Evolutionary conservation across 1,140 invertebrate genomes (phyloP).

Genomic region (Scaptomyza hsui): DNA sequence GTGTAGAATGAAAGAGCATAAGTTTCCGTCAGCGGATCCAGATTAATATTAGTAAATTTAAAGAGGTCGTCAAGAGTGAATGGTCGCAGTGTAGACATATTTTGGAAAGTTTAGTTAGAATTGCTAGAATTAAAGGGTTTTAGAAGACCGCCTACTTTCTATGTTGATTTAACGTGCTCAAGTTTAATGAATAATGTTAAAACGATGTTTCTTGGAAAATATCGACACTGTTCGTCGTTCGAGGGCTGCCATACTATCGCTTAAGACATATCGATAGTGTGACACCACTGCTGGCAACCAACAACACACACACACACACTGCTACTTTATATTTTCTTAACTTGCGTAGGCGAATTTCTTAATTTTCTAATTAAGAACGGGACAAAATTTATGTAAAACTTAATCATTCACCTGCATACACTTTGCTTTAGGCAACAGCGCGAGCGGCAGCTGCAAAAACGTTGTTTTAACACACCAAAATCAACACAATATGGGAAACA

Average conservation of each 20-base stretch:
- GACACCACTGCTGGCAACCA: slow-evolving; percentile 12
- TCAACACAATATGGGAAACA: slow-evolving; percentile 93
- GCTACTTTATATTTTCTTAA: slow-evolving; percentile 39
- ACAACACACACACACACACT: slow-evolving; percentile 22
- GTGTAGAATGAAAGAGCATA: slow-evolving; percentile 99
- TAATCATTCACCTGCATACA: slow-evolving; percentile 21
- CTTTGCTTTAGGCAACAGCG: slow-evolving; percentile 45
- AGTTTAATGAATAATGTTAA: not conserved
- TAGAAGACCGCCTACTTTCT: not conserved
- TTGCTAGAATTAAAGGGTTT: not conserved
- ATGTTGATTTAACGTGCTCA: not conserved
- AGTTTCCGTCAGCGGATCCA: slow-evolving; percentile 99
- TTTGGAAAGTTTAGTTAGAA: slow-evolving; percentile 3
- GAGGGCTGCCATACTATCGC: not conserved
- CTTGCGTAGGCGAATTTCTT: slow-evolving; percentile 68
- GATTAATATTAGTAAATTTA: slow-evolving; percentile 98
- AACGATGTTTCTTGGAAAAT: not conserved
- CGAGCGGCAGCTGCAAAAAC: slow-evolving; percentile 46
- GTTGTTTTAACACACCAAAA: slow-evolving; percentile 37
- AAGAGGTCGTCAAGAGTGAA: slow-evolving; percentile 98
- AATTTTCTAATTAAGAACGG: slow-evolving; percentile 45
- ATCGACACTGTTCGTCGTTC: not conserved
- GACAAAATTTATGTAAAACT: slow-evolving; percentile 33
- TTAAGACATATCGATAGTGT: slow-evolving; percentile 8
- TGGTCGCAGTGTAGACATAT: slow-evolving; percentile 96